Evolutionary conservation across 1,140 invertebrate genomes (phyloP).

Genomic region (Drosophila arizonae): DNA sequence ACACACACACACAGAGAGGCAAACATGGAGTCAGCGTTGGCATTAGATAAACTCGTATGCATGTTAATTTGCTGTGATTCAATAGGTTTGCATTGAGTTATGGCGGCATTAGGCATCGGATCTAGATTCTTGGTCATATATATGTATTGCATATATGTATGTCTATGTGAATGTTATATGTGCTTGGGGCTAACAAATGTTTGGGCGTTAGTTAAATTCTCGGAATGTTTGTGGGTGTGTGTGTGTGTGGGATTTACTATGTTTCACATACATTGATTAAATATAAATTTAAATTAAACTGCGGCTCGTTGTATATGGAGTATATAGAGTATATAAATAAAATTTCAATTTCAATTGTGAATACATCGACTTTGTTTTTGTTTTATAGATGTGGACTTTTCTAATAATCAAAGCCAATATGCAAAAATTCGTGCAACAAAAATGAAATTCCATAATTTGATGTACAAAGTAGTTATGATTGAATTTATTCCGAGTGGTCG

Average conservation of each 20-base stretch:
- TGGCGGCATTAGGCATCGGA: conserved; percentile 64
- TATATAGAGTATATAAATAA: too few species aligned
- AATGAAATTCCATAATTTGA: conserved; percentile 2
- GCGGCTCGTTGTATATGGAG: too few species aligned
- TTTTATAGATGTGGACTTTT: too few species aligned
- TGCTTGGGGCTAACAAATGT: conserved; percentile 31
- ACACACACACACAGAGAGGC: conserved; percentile 11
- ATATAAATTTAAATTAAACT: conserved; percentile 6
- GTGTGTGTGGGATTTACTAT: too few species aligned
- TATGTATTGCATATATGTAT: neutral
- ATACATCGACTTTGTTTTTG: too few species aligned
- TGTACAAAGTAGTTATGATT: conserved; percentile 20
- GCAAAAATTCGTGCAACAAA: neutral
- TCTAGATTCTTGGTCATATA: conserved; percentile 24
- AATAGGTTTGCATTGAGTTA: conserved; percentile 78
- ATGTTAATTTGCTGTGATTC: conserved; percentile 81
- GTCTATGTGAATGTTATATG: conserved; percentile 6
- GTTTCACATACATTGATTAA: neutral
- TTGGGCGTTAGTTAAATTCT: conserved; percentile 32
- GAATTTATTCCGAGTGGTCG: conserved; percentile 8
- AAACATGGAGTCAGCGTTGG: neutral
- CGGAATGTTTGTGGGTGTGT: neutral
- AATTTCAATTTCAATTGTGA: too few species aligned
- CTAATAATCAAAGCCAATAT: neutral
- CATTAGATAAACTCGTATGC: conserved; percentile 56